A percentile compares a stretch with the other conserved stretches of the same genome.
These are phyloP conservation scores for Zaprionus inermis DNA, from an alignment of 1,140 invertebrate species.

Conservation along the genomic window DNA sequence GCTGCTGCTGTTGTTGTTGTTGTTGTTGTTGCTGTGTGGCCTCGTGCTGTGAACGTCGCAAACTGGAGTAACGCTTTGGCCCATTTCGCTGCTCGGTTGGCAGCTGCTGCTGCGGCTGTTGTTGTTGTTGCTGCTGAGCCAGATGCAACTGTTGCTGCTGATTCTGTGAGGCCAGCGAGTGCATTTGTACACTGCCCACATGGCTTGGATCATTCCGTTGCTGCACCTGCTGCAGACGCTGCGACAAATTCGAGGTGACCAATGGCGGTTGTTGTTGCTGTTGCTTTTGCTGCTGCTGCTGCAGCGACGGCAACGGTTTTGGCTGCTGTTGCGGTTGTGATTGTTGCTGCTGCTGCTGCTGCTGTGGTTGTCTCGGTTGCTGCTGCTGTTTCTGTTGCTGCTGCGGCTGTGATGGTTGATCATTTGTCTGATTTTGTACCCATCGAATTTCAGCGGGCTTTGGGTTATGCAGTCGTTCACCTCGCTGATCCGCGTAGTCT, in stretches of 20 bases:
- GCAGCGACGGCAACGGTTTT: slow-evolving; percentile 55
- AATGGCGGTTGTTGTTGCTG: slow-evolving; percentile 41
- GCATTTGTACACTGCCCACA: slow-evolving; percentile 82
- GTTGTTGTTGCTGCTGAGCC: slow-evolving; percentile 83
- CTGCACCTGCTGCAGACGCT: slow-evolving; percentile 78
- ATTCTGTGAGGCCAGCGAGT: slow-evolving; percentile 73
- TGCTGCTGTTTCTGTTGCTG: slow-evolving; percentile 43
- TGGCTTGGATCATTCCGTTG: slow-evolving; percentile 82
- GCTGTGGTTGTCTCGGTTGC: slow-evolving; percentile 33
- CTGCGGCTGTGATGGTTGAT: slow-evolving; percentile 22
- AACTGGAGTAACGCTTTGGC: slow-evolving; percentile 2
- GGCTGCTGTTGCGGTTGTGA: slow-evolving; percentile 43
- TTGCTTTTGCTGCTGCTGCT: slow-evolving; percentile 37
- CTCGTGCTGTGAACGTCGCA: slow-evolving; percentile 1
- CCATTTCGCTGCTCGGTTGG: slow-evolving; percentile 5
- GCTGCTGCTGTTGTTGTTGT: slow-evolving; percentile 62
- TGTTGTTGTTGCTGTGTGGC: slow-evolving; percentile 44
- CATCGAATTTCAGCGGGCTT: slow-evolving; percentile 44
- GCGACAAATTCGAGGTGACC: slow-evolving; percentile 70
- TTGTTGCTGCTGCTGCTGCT: slow-evolving; percentile 55
- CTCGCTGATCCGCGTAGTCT: slow-evolving; percentile 50
- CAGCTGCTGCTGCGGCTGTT: slow-evolving; percentile 71
- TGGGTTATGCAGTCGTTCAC: slow-evolving; percentile 32
- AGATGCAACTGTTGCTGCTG: slow-evolving; percentile 68
- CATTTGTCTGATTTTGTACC: slow-evolving; percentile 52